These are phyloP conservation scores for Forficula auricularia DNA, from an alignment of 1,140 invertebrate genomes.

Conservation along the genomic window DNA sequence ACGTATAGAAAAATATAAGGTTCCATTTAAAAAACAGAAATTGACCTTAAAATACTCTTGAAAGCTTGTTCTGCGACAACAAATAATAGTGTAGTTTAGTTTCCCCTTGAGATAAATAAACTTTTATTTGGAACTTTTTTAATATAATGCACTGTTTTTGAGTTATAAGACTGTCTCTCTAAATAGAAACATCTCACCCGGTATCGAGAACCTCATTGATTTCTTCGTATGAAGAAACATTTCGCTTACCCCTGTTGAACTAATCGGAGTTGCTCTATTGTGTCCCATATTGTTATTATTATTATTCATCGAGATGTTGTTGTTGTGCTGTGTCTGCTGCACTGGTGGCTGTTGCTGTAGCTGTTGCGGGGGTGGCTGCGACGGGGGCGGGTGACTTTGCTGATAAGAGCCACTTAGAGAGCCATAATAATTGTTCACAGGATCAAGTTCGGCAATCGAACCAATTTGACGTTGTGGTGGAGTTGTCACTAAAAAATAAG, in stretches of 20 bases:
- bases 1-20: too few species aligned
- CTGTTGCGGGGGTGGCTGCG: slow-evolving; percentile 26
- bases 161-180: too few species aligned
- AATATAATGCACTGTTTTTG: too few species aligned
- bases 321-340: slow-evolving; percentile 7
- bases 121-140: too few species aligned
- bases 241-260: slow-evolving; percentile 26
- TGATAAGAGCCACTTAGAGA: slow-evolving; percentile 39
- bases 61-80: too few species aligned
- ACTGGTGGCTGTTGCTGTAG: slow-evolving; percentile 21
- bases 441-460: slow-evolving; percentile 88
- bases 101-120: too few species aligned
- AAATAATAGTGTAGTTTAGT: too few species aligned
- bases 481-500: slow-evolving; percentile 32
- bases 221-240: too few species aligned
- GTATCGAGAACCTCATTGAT: too few species aligned
- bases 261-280: slow-evolving; percentile 9
- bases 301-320: slow-evolving; percentile 12
- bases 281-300: slow-evolving; percentile 12
- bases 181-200: too few species aligned
- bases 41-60: too few species aligned
- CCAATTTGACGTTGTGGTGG: slow-evolving; percentile 57
- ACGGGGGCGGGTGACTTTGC: slow-evolving; percentile 22
- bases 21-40: too few species aligned
- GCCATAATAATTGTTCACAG: slow-evolving; percentile 78